These are phyloP conservation scores for Dendrocincla fuliginosa DNA, from an alignment of 2,797 vertebrate genomes.

Conservation along the genomic window DNA sequence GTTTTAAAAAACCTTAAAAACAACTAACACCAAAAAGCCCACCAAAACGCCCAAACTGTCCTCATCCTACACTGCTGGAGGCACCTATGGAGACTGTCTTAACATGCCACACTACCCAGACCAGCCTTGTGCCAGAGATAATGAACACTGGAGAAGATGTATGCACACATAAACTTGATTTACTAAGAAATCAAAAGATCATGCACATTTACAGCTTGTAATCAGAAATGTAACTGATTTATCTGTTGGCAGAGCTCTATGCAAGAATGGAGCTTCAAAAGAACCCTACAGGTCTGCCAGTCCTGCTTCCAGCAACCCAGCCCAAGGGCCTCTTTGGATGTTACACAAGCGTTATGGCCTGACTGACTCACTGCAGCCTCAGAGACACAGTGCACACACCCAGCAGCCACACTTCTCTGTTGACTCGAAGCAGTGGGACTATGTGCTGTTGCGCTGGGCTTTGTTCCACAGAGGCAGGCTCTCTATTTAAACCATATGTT, in stretches of 20 bases:
- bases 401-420: neutral
- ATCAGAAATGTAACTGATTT: neutral
- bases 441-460: neutral
- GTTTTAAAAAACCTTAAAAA: neutral
- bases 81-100: neutral
- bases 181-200: neutral
- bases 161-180: neutral
- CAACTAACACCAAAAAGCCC: neutral
- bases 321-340: neutral
- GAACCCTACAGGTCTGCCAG: neutral
- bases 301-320: neutral
- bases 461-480: neutral
- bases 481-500: conserved; percentile 39
- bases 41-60: neutral
- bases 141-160: neutral
- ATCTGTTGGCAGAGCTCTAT: neutral
- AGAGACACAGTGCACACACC: neutral
- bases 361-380: neutral
- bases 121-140: neutral
- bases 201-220: neutral
- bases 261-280: neutral
- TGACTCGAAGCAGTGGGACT: neutral
- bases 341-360: neutral
- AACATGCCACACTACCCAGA: neutral
- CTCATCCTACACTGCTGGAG: neutral